Percentiles rank a stretch among this genome's conserved stretches.
Evolutionary conservation across 2,113 vertebrate genomes (phyloP).

Genomic region (Ameiurus melas): DNA sequence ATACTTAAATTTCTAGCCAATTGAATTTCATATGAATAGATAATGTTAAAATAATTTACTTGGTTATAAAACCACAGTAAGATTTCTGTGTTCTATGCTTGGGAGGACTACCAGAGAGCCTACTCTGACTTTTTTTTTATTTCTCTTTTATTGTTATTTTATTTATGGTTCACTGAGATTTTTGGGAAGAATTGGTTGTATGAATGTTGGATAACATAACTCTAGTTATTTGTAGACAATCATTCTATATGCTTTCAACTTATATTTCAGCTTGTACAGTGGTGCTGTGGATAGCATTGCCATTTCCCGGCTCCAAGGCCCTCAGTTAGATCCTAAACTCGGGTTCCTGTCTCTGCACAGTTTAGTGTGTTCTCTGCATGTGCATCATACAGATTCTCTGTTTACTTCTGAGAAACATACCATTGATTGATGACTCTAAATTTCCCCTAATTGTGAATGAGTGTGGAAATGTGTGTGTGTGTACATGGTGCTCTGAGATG

Average conservation of each 20-base stretch:
- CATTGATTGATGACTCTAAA: not conserved
- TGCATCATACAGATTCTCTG: not conserved
- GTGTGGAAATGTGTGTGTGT: not conserved
- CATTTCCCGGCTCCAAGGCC: not conserved
- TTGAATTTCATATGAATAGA: not conserved
- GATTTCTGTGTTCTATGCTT: not conserved
- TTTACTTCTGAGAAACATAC: not conserved
- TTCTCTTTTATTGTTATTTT: not conserved
- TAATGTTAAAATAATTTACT: not conserved
- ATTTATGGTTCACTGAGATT: not conserved
- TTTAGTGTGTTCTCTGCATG: not conserved
- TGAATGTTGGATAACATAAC: not conserved
- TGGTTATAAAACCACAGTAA: not conserved
- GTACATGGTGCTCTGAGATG: not conserved
- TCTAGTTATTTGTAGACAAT: not conserved
- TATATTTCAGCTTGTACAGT: not conserved
- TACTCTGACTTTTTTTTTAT: not conserved
- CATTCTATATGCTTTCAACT: not conserved
- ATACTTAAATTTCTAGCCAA: not conserved
- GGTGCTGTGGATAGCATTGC: not conserved
- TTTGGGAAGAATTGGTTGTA: not conserved
- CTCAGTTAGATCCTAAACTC: not conserved
- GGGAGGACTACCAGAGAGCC: not conserved
- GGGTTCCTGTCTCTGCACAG: not conserved
- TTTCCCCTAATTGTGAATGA: not conserved